These are phyloP conservation scores for Lasioglossum albipes DNA, from an alignment of 1,140 invertebrate genomes.

Conservation along the genomic window DNA sequence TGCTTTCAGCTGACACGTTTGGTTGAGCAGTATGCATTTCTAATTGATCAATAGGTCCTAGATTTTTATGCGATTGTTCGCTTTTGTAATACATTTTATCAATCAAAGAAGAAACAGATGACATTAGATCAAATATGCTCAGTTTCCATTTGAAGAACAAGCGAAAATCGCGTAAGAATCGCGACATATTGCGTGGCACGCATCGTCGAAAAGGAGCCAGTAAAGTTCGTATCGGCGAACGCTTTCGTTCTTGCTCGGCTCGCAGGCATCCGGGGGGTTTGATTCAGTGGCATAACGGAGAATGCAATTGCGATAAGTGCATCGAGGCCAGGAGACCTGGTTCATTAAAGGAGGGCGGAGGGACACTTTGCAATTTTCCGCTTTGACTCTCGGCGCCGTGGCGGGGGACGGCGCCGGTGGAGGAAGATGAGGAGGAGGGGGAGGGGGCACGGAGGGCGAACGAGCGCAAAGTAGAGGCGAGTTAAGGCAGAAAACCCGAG, in stretches of 20 bases:
- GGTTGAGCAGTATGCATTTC: too few species aligned
- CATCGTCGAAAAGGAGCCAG: not conserved
- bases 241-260: not conserved
- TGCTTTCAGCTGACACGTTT: too few species aligned
- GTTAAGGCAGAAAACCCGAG: slow-evolving; percentile 28
- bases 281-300: slow-evolving; percentile 1
- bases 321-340: slow-evolving; percentile 13
- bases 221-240: not conserved
- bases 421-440: not conserved
- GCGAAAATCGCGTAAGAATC: too few species aligned
- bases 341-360: slow-evolving; percentile 17
- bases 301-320: slow-evolving; percentile 49
- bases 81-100: too few species aligned
- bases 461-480: slow-evolving; percentile 12
- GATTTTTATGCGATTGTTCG: too few species aligned
- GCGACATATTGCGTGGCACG: too few species aligned
- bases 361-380: slow-evolving; percentile 39
- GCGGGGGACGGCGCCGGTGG: not conserved
- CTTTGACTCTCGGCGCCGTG: not conserved
- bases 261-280: not conserved
- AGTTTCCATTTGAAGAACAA: too few species aligned
- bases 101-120: too few species aligned
- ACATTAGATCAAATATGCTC: too few species aligned
- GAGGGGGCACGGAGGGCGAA: not conserved
- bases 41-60: too few species aligned